phyloP scores from a whole-genome alignment of 2,113 vertebrate genomes.

The Dicentrarchus labrax region DNA sequence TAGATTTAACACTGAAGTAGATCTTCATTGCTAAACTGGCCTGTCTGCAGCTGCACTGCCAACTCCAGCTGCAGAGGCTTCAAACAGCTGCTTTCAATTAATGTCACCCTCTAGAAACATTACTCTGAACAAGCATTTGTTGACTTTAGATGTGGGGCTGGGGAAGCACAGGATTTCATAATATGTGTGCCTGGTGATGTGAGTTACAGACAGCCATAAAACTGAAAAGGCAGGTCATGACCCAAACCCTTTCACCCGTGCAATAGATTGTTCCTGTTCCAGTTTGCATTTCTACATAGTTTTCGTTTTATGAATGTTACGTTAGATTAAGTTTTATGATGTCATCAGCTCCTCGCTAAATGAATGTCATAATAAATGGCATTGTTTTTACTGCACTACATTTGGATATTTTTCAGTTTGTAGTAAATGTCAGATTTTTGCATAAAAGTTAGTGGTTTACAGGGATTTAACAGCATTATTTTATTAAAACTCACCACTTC shows the following conservation, averaged over 20 bases:
- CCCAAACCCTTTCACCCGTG: conserved; percentile 60
- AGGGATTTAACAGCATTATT: conserved; percentile 17
- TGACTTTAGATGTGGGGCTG: conserved; percentile 77
- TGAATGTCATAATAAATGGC: conserved; percentile 23
- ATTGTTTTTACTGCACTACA: conserved; percentile 13
- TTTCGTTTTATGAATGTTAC: conserved; percentile 42
- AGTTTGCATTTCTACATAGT: conserved; percentile 46
- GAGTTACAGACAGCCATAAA: conserved; percentile 72
- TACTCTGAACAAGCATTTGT: conserved; percentile 76
- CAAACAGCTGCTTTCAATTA: conserved; percentile 81
- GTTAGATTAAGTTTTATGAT: conserved; percentile 51
- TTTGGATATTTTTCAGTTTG: conserved; percentile 23
- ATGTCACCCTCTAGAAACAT: conserved; percentile 70
- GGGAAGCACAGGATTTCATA: conserved; percentile 70
- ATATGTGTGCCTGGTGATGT: conserved; percentile 67
- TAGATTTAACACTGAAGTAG: conserved; percentile 31
- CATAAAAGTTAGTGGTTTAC: conserved; percentile 16
- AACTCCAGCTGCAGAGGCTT: conserved; percentile 70
- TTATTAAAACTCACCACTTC: conserved; percentile 33
- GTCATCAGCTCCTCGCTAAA: conserved; percentile 32
- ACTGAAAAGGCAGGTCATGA: conserved; percentile 66
- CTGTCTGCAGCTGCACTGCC: conserved; percentile 62
- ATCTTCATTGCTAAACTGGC: conserved; percentile 53
- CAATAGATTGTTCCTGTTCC: conserved; percentile 55
- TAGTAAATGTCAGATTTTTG: conserved; percentile 34